A percentile compares a stretch with the other conserved stretches of the same genome.
Conservation (phyloP, 2,888 invertebrate species). For the Caenorhabditis virilis region DNA sequence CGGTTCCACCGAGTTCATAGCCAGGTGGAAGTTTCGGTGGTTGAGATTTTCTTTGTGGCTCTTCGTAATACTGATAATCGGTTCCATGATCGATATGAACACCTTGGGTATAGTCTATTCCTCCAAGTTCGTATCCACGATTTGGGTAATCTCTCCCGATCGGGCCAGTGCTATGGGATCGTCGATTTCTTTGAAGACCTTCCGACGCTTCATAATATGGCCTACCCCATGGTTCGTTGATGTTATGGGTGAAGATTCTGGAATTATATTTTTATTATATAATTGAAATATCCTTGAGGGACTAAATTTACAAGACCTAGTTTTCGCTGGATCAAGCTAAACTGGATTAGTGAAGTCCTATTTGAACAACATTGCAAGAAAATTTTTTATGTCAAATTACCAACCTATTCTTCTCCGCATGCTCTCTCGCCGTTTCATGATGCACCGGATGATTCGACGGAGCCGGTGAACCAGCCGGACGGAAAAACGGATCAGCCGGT, state of each 20-base stretch:
- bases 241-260: constrained; percentile 40
- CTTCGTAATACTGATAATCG: constrained; percentile 39
- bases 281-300: too few relatives aligned
- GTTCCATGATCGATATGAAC: constrained; percentile 44
- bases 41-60: constrained; percentile 36
- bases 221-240: constrained; percentile 33
- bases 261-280: too few relatives aligned
- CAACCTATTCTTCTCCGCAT: constrained; percentile 43
- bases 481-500: constrained; percentile 41
- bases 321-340: too few relatives aligned
- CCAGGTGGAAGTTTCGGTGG: constrained; percentile 31
- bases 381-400: neutral
- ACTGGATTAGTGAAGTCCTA: too few relatives aligned
- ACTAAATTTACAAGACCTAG: too few relatives aligned
- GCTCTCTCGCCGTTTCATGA: constrained; percentile 46
- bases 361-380: neutral
- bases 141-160: too few relatives aligned
- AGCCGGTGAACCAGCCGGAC: constrained; percentile 35
- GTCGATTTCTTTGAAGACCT: constrained; percentile 17
- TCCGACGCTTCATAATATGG: constrained; percentile 45
- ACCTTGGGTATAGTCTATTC: constrained; percentile 49
- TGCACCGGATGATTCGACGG: constrained; percentile 36
- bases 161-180: constrained; percentile 37
- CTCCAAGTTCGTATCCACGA: constrained; percentile 48
- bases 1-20: constrained; percentile 47